Percentiles rank a stretch among this genome's conserved stretches.
Evolutionary conservation across 2,797 vertebrate genomes (phyloP).

Genomic region (Stomatorhinus walkeri): DNA sequence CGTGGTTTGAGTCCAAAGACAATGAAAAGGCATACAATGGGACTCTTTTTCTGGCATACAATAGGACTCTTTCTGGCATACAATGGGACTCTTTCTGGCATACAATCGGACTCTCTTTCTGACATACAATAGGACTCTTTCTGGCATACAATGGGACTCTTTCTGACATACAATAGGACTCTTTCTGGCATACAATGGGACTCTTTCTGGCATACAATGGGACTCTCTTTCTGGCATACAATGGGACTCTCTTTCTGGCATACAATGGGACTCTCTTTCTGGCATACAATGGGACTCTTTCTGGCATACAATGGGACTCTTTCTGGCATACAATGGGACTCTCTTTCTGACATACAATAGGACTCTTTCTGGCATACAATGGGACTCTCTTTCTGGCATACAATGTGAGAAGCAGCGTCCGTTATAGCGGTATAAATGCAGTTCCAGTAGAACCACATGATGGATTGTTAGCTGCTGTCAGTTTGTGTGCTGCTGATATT

Average conservation of each 20-base stretch:
- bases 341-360: not conserved
- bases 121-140: not conserved
- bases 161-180: not conserved
- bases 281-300: not conserved
- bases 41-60: not conserved
- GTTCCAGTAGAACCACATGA: not conserved
- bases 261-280: not conserved
- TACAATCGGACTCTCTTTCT: not conserved
- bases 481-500: not conserved
- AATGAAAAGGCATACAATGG: not conserved
- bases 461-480: not conserved
- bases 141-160: not conserved
- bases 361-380: not conserved
- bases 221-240: not conserved
- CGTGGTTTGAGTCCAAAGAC: not conserved
- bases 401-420: not conserved
- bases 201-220: not conserved
- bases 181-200: not conserved
- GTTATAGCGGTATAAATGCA: not conserved
- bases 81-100: not conserved
- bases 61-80: not conserved
- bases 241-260: not conserved
- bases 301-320: not conserved
- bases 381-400: not conserved
- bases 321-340: too few species aligned